Percentiles rank a stretch among this genome's conserved stretches.
phyloP scores from a whole-genome alignment of 2,113 vertebrate genomes.

The Rhinogobius similis region DNA sequence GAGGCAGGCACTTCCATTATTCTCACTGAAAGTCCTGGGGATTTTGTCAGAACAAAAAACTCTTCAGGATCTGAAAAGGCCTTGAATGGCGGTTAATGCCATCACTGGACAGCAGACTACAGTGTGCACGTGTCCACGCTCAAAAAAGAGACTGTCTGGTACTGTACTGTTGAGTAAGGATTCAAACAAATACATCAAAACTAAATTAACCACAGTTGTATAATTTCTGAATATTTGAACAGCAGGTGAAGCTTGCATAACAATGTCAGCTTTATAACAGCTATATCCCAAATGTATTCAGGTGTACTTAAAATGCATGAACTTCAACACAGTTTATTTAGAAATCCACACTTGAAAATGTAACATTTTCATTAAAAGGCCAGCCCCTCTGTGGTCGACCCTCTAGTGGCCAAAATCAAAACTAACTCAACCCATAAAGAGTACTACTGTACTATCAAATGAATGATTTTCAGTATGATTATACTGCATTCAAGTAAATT shows the following conservation, averaged over 20 bases:
- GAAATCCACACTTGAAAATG: background rate
- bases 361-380: background rate
- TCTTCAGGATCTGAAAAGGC: conserved; percentile 63
- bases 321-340: background rate
- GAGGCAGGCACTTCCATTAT: conserved; percentile 90
- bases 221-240: background rate
- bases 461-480: background rate
- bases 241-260: background rate
- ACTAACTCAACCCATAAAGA: background rate
- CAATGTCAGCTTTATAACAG: background rate
- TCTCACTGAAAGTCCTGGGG: conserved; percentile 80
- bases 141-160: conserved; percentile 6
- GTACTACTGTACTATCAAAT: background rate
- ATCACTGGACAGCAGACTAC: conserved; percentile 40
- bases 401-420: conserved; percentile 52
- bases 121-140: conserved; percentile 18
- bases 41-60: conserved; percentile 87
- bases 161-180: background rate
- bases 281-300: background rate
- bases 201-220: background rate
- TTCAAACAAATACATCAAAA: background rate
- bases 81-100: conserved; percentile 58
- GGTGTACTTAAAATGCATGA: background rate
- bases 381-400: conserved; percentile 16
- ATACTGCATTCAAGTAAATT: background rate